phyloP scores from a whole-genome alignment of 37 sponge, comb jelly and placozoan species.

The Ianthella basta region DNA sequence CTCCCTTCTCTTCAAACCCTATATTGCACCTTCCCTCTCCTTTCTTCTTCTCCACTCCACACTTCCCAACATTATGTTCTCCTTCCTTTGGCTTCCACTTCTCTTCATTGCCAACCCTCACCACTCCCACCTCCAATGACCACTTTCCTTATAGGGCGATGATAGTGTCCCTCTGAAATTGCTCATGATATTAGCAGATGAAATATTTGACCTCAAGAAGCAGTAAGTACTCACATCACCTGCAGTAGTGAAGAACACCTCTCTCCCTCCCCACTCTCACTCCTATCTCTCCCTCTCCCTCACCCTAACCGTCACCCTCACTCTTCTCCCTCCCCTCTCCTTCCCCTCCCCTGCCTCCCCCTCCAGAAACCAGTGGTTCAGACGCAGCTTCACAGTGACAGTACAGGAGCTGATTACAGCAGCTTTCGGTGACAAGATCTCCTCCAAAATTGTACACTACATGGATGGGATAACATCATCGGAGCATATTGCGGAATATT shows the following conservation, averaged over 20 bases:
- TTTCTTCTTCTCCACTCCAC: too few species aligned
- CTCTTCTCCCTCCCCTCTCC: too few species aligned
- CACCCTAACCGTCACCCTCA: too few species aligned
- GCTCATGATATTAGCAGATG: background rate
- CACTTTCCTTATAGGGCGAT: background rate
- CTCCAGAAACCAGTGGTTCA: constrained; percentile 23
- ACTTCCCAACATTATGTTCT: too few species aligned
- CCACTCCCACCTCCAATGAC: background rate
- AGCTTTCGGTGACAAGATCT: background rate
- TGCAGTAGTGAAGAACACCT: too few species aligned
- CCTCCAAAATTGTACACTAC: constrained; percentile 26
- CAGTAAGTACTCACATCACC: too few species aligned
- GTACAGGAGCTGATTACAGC: background rate
- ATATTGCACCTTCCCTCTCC: too few species aligned
- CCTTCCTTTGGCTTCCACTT: too few species aligned
- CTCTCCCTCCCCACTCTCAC: too few species aligned
- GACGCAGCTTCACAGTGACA: background rate
- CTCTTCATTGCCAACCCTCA: background rate
- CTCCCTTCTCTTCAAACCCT: too few species aligned
- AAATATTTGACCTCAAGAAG: background rate
- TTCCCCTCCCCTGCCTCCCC: too few species aligned
- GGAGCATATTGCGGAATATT: constrained; percentile 34
- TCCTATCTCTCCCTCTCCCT: too few species aligned
- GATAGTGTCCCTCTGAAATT: constrained; percentile 9
- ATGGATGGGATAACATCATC: constrained; percentile 33